Conservation (phyloP, 2,113 vertebrate genomes). For the Hemichromis elongatus region DNA sequence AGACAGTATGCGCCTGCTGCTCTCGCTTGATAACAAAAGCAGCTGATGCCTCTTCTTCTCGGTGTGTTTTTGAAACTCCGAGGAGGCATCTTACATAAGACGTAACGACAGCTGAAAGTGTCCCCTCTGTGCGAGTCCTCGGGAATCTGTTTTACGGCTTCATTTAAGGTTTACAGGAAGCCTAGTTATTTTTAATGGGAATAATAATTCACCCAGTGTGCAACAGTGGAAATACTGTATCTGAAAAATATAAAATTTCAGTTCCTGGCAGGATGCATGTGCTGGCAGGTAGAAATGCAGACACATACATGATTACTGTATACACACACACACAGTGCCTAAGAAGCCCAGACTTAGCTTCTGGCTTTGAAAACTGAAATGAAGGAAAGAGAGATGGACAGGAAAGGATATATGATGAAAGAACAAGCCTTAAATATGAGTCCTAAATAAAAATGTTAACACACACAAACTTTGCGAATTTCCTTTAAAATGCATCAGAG, state of each 20-base stretch:
- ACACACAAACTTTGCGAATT: neutral
- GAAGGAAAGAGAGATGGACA: neutral
- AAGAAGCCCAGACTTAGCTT: neutral
- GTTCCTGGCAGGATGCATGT: constrained; percentile 10
- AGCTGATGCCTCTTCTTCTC: neutral
- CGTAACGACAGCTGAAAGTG: constrained; percentile 9
- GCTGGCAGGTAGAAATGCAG: constrained; percentile 4
- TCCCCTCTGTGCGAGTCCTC: constrained; percentile 2
- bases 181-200: constrained; percentile 50
- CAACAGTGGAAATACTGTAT: constrained; percentile 60
- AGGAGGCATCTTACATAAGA: constrained; percentile 31
- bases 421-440: neutral
- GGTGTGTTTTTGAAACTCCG: neutral
- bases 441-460: constrained; percentile 5
- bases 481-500: constrained; percentile 10
- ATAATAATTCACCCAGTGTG: constrained; percentile 52
- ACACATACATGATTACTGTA: neutral
- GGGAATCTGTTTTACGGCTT: constrained; percentile 45
- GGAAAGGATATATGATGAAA: constrained; percentile 26
- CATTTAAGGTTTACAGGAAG: constrained; percentile 58
- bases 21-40: constrained; percentile 29
- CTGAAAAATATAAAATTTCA: constrained; percentile 20
- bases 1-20: neutral
- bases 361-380: neutral
- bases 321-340: neutral